Evolutionary conservation across 92 coral and sea anemone species (phyloP).

Genomic region (Actinostola sp.): DNA sequence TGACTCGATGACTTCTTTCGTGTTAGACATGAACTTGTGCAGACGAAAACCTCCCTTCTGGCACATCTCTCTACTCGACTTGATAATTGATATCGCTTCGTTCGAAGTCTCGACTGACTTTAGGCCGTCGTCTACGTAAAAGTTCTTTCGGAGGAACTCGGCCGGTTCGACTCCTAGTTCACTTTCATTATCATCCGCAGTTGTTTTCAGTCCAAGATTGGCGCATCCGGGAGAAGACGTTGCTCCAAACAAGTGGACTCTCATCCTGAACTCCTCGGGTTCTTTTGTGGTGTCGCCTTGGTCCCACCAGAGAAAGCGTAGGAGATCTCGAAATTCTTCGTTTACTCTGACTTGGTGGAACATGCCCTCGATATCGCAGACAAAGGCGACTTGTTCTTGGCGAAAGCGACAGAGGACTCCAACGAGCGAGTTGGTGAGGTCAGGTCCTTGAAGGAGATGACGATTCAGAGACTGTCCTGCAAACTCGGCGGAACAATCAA

Average conservation of each 20-base stretch:
- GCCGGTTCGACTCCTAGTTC: slow-evolving; percentile 34
- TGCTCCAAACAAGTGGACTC: slow-evolving; percentile 32
- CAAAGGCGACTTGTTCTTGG: slow-evolving; percentile 29
- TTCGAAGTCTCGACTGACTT: neutral
- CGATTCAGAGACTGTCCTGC: slow-evolving; percentile 35
- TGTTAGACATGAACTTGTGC: slow-evolving; percentile 37
- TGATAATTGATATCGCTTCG: slow-evolving; percentile 5
- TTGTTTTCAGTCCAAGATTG: slow-evolving; percentile 20
- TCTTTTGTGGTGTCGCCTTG: slow-evolving; percentile 20
- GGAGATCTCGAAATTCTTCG: slow-evolving; percentile 27
- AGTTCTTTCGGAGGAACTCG: slow-evolving; percentile 23
- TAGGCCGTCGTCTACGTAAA: slow-evolving; percentile 42
- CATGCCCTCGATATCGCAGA: slow-evolving; percentile 46
- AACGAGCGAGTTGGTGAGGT: slow-evolving; percentile 21
- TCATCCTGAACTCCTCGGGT: slow-evolving; percentile 24
- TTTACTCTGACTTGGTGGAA: slow-evolving; percentile 42
- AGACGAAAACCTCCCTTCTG: slow-evolving; percentile 26
- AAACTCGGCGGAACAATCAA: slow-evolving; percentile 39
- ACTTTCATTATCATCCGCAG: slow-evolving; percentile 32
- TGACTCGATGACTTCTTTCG: slow-evolving; percentile 27
- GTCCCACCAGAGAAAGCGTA: slow-evolving; percentile 50
- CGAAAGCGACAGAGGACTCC: slow-evolving; percentile 42
- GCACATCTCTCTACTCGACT: slow-evolving; percentile 13
- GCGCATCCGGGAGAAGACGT: slow-evolving; percentile 54
- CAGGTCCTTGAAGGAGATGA: slow-evolving; percentile 39